Evolutionary conservation across 2,113 vertebrate species (phyloP), one percentile per base, ranked within the genome.

Genomic region (Gavialis gangeticus): DNA sequence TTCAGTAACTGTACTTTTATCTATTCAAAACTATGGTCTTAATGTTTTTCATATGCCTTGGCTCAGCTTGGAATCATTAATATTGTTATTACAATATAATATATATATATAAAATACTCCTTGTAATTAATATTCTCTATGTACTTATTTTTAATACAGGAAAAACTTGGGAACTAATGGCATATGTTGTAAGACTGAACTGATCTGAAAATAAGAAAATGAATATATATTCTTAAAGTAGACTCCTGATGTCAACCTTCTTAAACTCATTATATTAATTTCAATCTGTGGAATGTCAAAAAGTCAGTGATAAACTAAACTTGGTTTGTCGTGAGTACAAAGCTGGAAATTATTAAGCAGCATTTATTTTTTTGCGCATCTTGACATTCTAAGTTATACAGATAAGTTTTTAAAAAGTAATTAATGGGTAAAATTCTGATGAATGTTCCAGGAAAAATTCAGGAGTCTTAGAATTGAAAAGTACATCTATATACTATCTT

Each of bases 321-420:
- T 57, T 37, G 12, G 3, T 30, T 5, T 82, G 19, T 5, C 25
- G 21, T 46, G 10, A 4, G 10, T 69, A 15, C 0, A 1, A 63
- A 71, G 27, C 8, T 24, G 24, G 27, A 66, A 90, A 58, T 10
- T 16, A 2, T 19, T 69, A 69, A 69, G 28, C n/a, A 30, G 18
- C 30, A 25, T 3, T 73, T 22, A 55, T 30, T 11, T 64, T 89
- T 56, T 54, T 22, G 30, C 60, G 30, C 86, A 15, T 30, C 6
- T 82, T 82, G 89, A 34, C 10, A 15, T 10, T 73, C 86, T 81
- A 18, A 75, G 62, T 24, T 69, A 15, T 19, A 63, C 37, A 58
- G 55, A 84, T 82, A 28, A 46, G 46, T 46, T 46, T 46, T 46
- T 88, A 22, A 85, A 84, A 91, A 85, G 78, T 71, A 14, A 1